Base-by-base conservation (phyloP, 2,888 invertebrate species). In the Lepidocyrtinus sp. region DNA sequence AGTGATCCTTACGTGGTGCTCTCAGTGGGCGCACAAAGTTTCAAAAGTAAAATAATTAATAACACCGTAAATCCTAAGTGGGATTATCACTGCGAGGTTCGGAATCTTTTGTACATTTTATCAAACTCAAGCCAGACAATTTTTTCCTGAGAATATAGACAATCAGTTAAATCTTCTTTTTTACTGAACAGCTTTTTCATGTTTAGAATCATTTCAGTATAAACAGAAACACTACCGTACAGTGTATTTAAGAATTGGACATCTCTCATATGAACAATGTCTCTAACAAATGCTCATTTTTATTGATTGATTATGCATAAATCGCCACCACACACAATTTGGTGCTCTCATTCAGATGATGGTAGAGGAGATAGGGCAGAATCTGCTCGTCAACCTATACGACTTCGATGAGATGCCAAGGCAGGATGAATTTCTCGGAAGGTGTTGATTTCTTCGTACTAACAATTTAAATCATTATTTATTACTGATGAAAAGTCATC, bases 1-100 rank as follows among this genome's bases (percentile, higher is more conserved):
- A 98, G 98, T 0, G 99, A 99, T 91, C 99, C 99, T 1, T 99
- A 99, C 89, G 95, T 95, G 64, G 92, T 97, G 72, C 91, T 96
- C 88, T 93, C 93, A 26, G 96, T 99, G 82, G 99, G 99, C 73
- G 95, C 97, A 0, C 96, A 97, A 90, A 94, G 95, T 89, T 97
- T 95, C 90, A 94, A 94, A 89, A 99, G 99, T 0, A 94, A 96
- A 89, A 96, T 95, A 50, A 97, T 99, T 86, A 94, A 97, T 88
- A 97, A 96, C 89, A 94, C 94, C 84, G 92, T 99, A 26, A 95
- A 96, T 90, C 99, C 99, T 2, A 94, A 95, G 86, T 99, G 99
- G 98, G 96, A 99, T 89, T 97, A 91, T 89, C 96, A 96, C 93
- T 99, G 98, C 89, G 99, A 99, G 96, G 97, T 98, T 91, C 89